Conservation (phyloP, 2,888 invertebrate species). For the Sarcophaga caerulescens region DNA sequence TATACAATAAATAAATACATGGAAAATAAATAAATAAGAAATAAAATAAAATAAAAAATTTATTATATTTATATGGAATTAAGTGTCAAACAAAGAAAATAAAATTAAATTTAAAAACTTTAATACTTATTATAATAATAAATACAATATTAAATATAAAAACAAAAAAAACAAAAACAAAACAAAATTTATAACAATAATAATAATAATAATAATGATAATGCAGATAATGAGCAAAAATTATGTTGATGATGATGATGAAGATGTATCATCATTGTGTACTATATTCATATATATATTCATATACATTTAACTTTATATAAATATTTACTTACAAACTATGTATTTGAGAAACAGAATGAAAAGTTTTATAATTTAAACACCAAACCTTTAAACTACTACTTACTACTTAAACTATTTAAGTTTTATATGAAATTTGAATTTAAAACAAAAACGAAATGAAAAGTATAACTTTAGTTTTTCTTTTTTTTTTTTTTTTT, state of each 20-base stretch:
- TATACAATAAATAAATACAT: constrained; percentile 39
- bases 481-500: too few relatives aligned
- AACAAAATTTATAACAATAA: constrained; percentile 38
- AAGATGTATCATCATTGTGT: constrained; percentile 42
- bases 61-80: constrained; percentile 67
- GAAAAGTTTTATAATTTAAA: constrained; percentile 32
- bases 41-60: constrained; percentile 33
- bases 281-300: constrained; percentile 57
- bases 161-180: neutral
- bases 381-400: constrained; percentile 52
- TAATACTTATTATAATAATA: constrained; percentile 7
- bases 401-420: neutral
- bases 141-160: constrained; percentile 30
- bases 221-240: constrained; percentile 35
- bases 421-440: constrained; percentile 16
- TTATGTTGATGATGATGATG: too few relatives aligned
- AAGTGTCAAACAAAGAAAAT: constrained; percentile 63
- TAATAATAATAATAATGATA: constrained; percentile 46
- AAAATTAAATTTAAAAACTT: constrained; percentile 31
- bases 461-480: neutral
- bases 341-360: too few relatives aligned
- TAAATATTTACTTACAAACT: too few relatives aligned
- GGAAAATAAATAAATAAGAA: constrained; percentile 19
- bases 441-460: neutral
- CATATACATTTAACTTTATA: neutral